A percentile compares a stretch with the other conserved stretches of the same genome.
phyloP scores from a whole-genome alignment of 2,797 vertebrate genomes.

The Graptemys geographica region DNA sequence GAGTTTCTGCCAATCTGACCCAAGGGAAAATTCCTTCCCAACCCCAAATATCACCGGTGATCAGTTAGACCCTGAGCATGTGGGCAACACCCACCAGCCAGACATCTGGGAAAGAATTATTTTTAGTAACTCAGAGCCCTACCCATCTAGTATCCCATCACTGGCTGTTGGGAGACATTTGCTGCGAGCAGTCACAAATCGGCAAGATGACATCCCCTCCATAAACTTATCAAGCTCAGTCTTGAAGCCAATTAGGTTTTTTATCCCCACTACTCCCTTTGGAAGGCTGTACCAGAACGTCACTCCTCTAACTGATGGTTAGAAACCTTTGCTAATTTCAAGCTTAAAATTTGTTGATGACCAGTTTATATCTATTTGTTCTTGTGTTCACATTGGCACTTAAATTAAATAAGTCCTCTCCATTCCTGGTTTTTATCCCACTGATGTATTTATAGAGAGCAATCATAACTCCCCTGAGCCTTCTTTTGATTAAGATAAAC shows the following conservation, averaged over 20 bases:
- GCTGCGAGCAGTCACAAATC: not conserved
- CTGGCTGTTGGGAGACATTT: not conserved
- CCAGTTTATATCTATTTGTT: not conserved
- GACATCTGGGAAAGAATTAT: not conserved
- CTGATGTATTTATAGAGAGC: not conserved
- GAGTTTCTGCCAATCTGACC: too few species aligned
- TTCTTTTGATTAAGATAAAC: not conserved
- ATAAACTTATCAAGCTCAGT: not conserved
- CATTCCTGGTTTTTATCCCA: not conserved
- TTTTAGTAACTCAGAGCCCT: not conserved
- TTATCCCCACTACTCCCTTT: too few species aligned
- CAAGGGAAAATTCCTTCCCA: too few species aligned
- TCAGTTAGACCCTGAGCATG: not conserved
- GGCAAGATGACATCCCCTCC: not conserved
- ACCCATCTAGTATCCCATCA: not conserved
- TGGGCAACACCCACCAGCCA: too few species aligned
- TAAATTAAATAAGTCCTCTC: not conserved
- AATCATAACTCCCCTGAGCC: not conserved
- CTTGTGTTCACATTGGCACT: not conserved
- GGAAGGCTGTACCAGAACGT: not conserved
- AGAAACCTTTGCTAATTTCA: not conserved
- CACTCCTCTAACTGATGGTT: too few species aligned
- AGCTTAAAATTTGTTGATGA: not conserved
- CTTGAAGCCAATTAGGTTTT: not conserved
- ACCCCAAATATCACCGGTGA: not conserved